Conservation (phyloP, 2,797 vertebrate species). For the Rhynchotus rufescens region DNA sequence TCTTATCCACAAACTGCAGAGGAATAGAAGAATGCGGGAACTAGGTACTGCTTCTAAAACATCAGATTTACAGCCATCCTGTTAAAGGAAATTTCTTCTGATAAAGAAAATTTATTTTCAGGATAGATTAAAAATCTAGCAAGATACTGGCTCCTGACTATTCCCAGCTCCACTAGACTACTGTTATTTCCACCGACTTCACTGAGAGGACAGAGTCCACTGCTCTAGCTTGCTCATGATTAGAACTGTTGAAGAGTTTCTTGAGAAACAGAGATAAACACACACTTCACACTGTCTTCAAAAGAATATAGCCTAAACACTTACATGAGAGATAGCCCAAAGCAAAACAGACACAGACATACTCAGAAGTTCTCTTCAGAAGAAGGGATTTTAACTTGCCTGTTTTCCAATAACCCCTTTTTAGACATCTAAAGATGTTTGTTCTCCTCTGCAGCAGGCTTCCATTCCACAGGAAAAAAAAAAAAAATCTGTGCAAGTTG, state of each 20-base stretch:
- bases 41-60: neutral
- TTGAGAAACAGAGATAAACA: neutral
- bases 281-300: fast-evolving
- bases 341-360: neutral
- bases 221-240: too few species aligned
- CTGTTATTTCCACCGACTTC: neutral
- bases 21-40: conserved; percentile 18
- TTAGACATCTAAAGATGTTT: neutral
- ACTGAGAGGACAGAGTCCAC: neutral
- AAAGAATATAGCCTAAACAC: neutral
- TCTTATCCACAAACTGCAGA: neutral
- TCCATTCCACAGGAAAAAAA: neutral
- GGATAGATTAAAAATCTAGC: neutral
- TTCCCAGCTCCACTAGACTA: fast-evolving
- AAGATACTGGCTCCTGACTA: neutral
- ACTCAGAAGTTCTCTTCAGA: neutral
- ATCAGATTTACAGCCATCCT: neutral
- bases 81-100: neutral
- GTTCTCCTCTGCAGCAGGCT: neutral
- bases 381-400: neutral
- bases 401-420: neutral
- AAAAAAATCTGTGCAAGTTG: fast-evolving
- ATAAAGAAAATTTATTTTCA: neutral
- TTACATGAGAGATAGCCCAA: neutral
- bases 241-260: neutral